Percentiles rank a stretch among this genome's conserved stretches.
Conservation (phyloP, 2,113 vertebrate species). For the Electrona antarctica region DNA sequence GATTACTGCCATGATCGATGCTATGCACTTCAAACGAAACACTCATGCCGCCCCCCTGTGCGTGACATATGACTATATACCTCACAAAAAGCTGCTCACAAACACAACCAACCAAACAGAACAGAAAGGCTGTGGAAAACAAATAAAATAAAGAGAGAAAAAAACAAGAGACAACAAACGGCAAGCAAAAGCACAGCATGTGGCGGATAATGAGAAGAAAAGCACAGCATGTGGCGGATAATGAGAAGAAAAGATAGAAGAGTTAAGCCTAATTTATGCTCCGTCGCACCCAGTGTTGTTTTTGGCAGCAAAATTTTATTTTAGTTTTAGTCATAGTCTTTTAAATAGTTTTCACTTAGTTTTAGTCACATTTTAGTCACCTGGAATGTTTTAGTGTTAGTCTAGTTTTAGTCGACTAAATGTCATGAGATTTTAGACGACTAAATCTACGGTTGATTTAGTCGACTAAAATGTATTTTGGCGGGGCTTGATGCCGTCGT, state of each 20-base stretch:
- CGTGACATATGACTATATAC: not conserved
- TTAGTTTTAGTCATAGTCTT: too few relatives aligned
- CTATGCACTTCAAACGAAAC: not conserved
- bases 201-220: not conserved
- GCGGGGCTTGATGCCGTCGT: too few relatives aligned
- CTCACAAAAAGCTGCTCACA: not conserved
- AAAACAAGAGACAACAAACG: not conserved
- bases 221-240: not conserved
- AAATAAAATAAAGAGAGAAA: not conserved
- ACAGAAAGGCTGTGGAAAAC: not conserved
- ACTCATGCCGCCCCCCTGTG: conserved; percentile 39
- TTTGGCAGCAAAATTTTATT: too few relatives aligned
- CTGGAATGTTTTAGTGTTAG: too few relatives aligned
- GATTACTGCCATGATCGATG: too few relatives aligned
- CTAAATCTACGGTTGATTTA: too few relatives aligned
- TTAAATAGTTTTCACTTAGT: too few relatives aligned
- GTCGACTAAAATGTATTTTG: too few relatives aligned
- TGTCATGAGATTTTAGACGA: too few relatives aligned
- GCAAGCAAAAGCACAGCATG: not conserved
- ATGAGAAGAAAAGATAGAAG: not conserved
- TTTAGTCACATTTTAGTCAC: too few relatives aligned
- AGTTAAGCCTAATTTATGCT: conserved; percentile 12
- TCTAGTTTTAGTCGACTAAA: too few relatives aligned
- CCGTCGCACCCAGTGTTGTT: too few relatives aligned
- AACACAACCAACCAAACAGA: not conserved